Evolutionary conservation across 2,113 vertebrate genomes (phyloP).

Genomic region (Ctenomys sociabilis): DNA sequence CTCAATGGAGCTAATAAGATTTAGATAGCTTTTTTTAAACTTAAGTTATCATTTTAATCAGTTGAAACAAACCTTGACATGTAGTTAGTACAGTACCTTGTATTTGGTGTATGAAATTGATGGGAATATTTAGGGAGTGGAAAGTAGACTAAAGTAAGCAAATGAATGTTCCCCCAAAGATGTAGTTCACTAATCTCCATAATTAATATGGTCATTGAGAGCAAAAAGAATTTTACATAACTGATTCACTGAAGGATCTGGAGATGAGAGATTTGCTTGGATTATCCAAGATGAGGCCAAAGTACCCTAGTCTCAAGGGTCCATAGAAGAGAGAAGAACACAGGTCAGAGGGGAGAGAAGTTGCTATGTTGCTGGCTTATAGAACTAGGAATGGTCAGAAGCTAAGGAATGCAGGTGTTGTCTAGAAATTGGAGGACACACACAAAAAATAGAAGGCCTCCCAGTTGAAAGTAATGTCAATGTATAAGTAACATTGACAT

Average conservation of each 20-base stretch:
- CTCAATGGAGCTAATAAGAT: not conserved
- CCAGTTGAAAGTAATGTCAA: not conserved
- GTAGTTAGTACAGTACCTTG: not conserved
- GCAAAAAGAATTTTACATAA: not conserved
- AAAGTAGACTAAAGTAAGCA: not conserved
- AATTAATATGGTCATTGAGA: not conserved
- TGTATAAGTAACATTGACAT: not conserved
- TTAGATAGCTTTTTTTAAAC: not conserved
- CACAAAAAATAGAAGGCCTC: not conserved
- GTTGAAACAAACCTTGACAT: not conserved
- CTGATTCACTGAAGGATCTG: not conserved
- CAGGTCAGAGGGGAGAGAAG: not conserved
- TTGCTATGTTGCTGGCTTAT: not conserved
- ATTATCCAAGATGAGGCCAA: not conserved
- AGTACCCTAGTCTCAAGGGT: not conserved
- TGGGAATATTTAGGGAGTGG: not conserved
- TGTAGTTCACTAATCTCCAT: not conserved
- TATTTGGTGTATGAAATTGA: not conserved
- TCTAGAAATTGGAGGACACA: not conserved
- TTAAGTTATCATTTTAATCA: not conserved
- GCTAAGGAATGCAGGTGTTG: not conserved
- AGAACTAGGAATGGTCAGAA: not conserved
- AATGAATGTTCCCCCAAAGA: not conserved
- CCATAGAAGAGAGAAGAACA: not conserved
- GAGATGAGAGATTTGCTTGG: not conserved